phyloP scores from a whole-genome alignment of 2,888 invertebrate genomes.

The Eucera pruinosa region DNA sequence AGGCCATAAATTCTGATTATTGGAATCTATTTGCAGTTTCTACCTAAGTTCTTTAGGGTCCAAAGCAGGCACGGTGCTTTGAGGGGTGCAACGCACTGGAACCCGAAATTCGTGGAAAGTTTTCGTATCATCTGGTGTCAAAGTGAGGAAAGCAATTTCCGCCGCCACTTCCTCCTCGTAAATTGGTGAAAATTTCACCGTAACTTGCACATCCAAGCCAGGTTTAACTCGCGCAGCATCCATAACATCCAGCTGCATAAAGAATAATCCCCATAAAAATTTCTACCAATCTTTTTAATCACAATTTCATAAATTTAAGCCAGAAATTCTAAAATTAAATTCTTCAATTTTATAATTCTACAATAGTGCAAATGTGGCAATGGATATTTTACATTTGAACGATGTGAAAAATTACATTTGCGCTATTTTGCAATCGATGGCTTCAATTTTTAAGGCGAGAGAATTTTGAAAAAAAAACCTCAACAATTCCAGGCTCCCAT shows the following conservation, averaged over 20 bases:
- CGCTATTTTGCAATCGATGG: no score
- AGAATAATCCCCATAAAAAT: neutral
- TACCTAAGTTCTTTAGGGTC: conserved; percentile 42
- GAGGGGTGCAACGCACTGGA: conserved; percentile 47
- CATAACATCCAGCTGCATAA: conserved; percentile 46
- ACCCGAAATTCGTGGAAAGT: conserved; percentile 57
- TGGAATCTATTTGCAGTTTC: no score
- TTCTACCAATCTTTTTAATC: no score
- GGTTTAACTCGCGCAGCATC: conserved; percentile 61
- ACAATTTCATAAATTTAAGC: no score
- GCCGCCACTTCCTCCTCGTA: conserved; percentile 54
- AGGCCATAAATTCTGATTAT: no score
- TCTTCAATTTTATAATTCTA: no score
- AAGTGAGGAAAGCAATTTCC: conserved; percentile 61
- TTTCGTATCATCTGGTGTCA: conserved; percentile 47
- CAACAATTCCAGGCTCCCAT: conserved; percentile 52
- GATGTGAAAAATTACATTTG: no score
- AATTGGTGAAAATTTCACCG: conserved; percentile 62
- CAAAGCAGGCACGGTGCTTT: conserved; percentile 4
- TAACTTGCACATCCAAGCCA: conserved; percentile 45
- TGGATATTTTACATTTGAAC: no score
- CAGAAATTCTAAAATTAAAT: no score
- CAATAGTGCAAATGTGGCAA: no score
- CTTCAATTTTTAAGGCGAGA: no score
- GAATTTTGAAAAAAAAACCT: conserved; percentile 42